Base-by-base conservation (phyloP, 2,113 vertebrate species). In the Pygoscelis adeliae region DNA sequence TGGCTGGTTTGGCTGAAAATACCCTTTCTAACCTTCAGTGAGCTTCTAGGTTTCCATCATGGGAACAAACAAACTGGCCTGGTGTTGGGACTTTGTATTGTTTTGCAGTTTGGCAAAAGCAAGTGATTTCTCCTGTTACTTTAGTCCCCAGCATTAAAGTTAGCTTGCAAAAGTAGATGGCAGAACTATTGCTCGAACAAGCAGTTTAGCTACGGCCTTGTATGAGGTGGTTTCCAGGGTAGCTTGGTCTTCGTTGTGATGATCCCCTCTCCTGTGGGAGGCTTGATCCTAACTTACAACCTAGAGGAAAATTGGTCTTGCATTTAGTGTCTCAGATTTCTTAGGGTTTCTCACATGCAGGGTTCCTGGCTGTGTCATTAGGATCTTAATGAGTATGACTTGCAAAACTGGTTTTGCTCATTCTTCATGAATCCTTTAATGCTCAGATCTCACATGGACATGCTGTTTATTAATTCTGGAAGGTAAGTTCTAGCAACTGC, bases 401-500 rank as follows among this genome's bases (percentile, higher is more conserved):
- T 92, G 89, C 80, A 87, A 58, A 97, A 90, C 90, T 42, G 50
- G 87, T 95, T 97, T 70, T 86, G 59, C 71, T 82, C 50, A 76
- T 91, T 91, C n/a, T 80, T 61, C 19, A 13, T 49, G 62, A 70
- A 83, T 65, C 85, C 42, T 80, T 90, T 91, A 53, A 53, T 86
- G 83, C 50, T 90, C 59, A 32, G 20, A 20, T 81, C 72, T 89
- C 83, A 61, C 49, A 11, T 44, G 52, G 63, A 29, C 32, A 0
- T 12, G 34, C 53, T 81, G 76, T 47, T 90, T 65, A 56, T 96
- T 93, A 38, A 42, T 59, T 95, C 26, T 72, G 69, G 77, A 62
- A 92, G 59, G 63, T 81, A 29, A 70, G 49, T 86, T 72, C 66
- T 40, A 61, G 73, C 59, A 79, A 16, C 67, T 95, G 78, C 87